phyloP scores from a whole-genome alignment of 2,888 invertebrate genomes.

The Drosophila atripex region DNA sequence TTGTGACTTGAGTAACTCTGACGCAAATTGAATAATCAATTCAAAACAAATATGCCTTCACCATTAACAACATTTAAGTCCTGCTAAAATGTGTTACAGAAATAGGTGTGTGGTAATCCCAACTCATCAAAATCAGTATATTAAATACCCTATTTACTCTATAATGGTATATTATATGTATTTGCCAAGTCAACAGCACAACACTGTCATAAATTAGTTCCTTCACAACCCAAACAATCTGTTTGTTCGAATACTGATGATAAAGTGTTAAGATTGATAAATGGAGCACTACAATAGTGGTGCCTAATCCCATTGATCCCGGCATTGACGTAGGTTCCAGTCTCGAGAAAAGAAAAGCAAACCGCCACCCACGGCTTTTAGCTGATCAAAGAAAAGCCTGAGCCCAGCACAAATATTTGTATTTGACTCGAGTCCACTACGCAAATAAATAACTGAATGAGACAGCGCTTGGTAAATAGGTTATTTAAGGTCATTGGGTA shows the following conservation, averaged over 20 bases:
- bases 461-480: slow-evolving; percentile 6
- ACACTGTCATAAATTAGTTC: slow-evolving; percentile 35
- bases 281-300: slow-evolving; percentile 24
- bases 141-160: neutral
- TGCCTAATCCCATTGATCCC: slow-evolving; percentile 33
- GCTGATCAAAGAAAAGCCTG: slow-evolving; percentile 27
- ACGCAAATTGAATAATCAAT: slow-evolving; percentile 5
- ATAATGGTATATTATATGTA: slow-evolving; percentile 15
- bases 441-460: slow-evolving; percentile 17
- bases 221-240: slow-evolving; percentile 5
- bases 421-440: slow-evolving; percentile 10
- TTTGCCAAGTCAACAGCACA: slow-evolving; percentile 17
- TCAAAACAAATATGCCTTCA: neutral
- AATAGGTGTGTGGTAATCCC: slow-evolving; percentile 10
- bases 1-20: neutral
- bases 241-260: slow-evolving; percentile 21
- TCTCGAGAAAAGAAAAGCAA: slow-evolving; percentile 4
- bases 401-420: slow-evolving; percentile 17
- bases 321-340: slow-evolving; percentile 39
- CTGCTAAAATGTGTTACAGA: slow-evolving; percentile 3
- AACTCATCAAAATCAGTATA: neutral
- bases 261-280: slow-evolving; percentile 36
- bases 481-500: slow-evolving; percentile 35
- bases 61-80: neutral
- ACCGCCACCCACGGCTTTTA: slow-evolving; percentile 16